phyloP scores from a whole-genome alignment of 2,113 vertebrate species.

The Acinonyx jubatus region DNA sequence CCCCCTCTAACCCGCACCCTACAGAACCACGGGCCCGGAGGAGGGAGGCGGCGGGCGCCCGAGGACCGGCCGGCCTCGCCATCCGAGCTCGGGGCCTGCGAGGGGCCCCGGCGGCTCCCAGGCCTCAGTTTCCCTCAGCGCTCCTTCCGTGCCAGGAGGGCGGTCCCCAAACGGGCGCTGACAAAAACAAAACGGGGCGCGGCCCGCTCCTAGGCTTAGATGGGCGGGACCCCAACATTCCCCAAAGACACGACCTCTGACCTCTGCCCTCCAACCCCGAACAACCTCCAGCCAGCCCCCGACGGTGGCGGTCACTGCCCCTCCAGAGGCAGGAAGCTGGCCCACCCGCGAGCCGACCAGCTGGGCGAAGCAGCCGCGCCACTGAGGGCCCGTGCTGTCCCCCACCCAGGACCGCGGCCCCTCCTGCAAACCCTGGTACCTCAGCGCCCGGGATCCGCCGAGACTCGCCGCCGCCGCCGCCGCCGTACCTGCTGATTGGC shows the following conservation, averaged over 20 bases:
- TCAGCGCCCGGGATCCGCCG: background rate
- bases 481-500: slow-evolving; percentile 37
- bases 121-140: background rate
- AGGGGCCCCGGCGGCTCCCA: background rate
- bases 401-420: accelerated
- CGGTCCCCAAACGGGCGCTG: background rate
- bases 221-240: background rate
- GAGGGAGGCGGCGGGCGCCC: background rate
- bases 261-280: background rate
- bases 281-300: background rate
- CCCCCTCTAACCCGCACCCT: too few species aligned
- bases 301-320: background rate
- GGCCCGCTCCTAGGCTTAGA: background rate
- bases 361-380: accelerated
- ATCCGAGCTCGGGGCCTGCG: background rate
- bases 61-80: background rate
- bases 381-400: accelerated
- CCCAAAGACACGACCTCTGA: background rate
- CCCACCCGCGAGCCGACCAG: background rate
- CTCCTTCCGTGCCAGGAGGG: background rate
- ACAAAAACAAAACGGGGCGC: background rate
- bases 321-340: background rate
- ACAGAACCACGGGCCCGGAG: background rate
- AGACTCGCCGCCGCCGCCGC: background rate
- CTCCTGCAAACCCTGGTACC: background rate